Evolutionary conservation across 2,797 vertebrate genomes (phyloP), one percentile per base, ranked within the genome.

Genomic region (Leptoclinus maculatus): DNA sequence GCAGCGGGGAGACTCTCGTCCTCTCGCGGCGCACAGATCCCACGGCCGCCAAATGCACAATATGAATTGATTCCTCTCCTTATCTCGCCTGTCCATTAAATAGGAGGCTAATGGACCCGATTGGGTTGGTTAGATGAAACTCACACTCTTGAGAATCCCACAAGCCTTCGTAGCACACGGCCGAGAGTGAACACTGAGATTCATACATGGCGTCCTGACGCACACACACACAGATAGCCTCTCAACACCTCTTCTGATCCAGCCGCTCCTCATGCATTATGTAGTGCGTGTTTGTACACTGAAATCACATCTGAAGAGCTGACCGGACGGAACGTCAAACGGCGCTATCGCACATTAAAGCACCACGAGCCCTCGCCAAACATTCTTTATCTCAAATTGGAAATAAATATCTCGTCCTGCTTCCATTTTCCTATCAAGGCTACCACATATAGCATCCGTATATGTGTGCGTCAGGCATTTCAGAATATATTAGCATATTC

Each of bases 11-110:
- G 63, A 54, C 38, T n/a, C n/a, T n/a, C 0, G 11, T 76, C 23
- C 29, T 41, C 74, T 77, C 60, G 1, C 57, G 0, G 49, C 6
- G 70, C 36, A 14, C 72, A 25, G 82, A 80, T 73, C 65, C 56
- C 32, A 63, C 32, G 1, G 17, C 82, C 25, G 78, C 82, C 85
- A 89, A 88, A 85, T 67, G 82, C 83, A 84, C 87, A 89, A 91
- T 89, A 84, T 80, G 82, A 88, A 84, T 76, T 87, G 86, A 91
- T 88, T 88, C 65, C 39, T 72, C 74, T 83, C 63, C 82, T 87
- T 80, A 85, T 86, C 83, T 41, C 19, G 45, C 23, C 70, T 70
- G 83, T 74, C 84, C 81, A 49, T 87, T 91, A 91, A 91, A 90
- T 66, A 64, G 66, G 41, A 78, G 59, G 76, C 82, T 91, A 88